These are phyloP conservation scores for Lepidurus packardi DNA, from an alignment of 1,140 invertebrate species.

Conservation along the genomic window DNA sequence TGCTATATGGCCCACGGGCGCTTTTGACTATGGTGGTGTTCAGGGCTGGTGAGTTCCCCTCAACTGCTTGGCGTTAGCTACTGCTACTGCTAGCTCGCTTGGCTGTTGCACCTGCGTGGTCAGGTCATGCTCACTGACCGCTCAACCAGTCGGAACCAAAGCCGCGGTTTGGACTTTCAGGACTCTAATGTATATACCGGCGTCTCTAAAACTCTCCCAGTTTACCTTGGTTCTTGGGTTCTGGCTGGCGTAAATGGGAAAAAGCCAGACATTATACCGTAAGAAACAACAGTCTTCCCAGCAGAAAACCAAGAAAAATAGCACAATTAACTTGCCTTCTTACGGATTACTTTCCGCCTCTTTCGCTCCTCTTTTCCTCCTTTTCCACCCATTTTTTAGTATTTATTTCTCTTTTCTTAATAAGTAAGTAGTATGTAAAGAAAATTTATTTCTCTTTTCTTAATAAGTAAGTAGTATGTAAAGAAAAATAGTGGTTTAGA, in stretches of 20 bases:
- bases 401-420: too few species aligned
- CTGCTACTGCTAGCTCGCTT: neutral
- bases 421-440: too few species aligned
- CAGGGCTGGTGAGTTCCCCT: neutral
- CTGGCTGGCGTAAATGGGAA: constrained; percentile 4
- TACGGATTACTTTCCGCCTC: too few species aligned
- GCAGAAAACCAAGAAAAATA: too few species aligned
- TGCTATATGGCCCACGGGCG: neutral
- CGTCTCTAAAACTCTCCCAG: neutral
- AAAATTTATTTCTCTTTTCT: too few species aligned
- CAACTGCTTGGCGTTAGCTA: neutral
- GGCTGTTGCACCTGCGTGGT: constrained; percentile 14
- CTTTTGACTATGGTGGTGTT: neutral
- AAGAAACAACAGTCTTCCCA: neutral
- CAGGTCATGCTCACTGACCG: constrained; percentile 17
- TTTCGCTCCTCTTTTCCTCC: too few species aligned
- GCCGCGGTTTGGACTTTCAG: neutral
- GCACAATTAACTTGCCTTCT: too few species aligned
- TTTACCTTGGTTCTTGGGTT: neutral
- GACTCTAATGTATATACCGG: too few species aligned
- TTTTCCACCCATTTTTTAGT: too few species aligned
- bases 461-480: too few species aligned
- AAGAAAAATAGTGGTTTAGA: too few species aligned
- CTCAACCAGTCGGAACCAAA: constrained; percentile 21
- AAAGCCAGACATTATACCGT: constrained; percentile 21